Conservation (phyloP, 2,888 invertebrate species). For the Drosophila aldrichi region DNA sequence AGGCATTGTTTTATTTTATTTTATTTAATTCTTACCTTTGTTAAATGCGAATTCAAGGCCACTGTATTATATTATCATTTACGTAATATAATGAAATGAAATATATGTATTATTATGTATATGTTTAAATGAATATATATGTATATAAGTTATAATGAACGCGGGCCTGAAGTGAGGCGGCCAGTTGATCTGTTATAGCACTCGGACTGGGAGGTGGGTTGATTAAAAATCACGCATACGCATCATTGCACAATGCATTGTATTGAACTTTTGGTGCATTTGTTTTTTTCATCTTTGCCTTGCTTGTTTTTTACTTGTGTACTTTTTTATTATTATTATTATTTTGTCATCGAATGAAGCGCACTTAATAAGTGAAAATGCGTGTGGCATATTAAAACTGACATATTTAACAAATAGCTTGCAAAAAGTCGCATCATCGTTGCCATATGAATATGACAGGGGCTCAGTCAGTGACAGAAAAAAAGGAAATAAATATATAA, state of each 20-base stretch:
- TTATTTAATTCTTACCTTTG: background rate
- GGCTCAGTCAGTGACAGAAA: constrained; percentile 10
- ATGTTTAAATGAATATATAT: background rate
- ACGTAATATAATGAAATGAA: constrained; percentile 31
- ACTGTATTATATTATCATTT: constrained; percentile 39
- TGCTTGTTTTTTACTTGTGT: constrained; percentile 1
- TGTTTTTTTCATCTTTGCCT: constrained; percentile 21
- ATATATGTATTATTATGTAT: constrained; percentile 3
- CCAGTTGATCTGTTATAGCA: constrained; percentile 20
- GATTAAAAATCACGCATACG: constrained; percentile 73
- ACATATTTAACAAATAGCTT: constrained; percentile 72
- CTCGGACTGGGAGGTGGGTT: constrained; percentile 43
- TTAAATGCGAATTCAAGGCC: constrained; percentile 2
- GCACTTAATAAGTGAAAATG: constrained; percentile 73
- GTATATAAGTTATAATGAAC: constrained; percentile 8
- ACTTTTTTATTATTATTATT: constrained; percentile 6
- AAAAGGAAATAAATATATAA: background rate
- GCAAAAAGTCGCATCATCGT: constrained; percentile 57
- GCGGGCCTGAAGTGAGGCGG: constrained; percentile 3
- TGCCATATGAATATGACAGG: constrained; percentile 66
- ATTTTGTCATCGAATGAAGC: constrained; percentile 60
- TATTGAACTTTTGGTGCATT: constrained; percentile 23
- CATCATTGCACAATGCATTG: constrained; percentile 57
- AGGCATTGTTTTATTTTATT: background rate
- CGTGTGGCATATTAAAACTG: constrained; percentile 71